phyloP scores from a whole-genome alignment of 2,888 invertebrate genomes.

The Drosophila sordidula region DNA sequence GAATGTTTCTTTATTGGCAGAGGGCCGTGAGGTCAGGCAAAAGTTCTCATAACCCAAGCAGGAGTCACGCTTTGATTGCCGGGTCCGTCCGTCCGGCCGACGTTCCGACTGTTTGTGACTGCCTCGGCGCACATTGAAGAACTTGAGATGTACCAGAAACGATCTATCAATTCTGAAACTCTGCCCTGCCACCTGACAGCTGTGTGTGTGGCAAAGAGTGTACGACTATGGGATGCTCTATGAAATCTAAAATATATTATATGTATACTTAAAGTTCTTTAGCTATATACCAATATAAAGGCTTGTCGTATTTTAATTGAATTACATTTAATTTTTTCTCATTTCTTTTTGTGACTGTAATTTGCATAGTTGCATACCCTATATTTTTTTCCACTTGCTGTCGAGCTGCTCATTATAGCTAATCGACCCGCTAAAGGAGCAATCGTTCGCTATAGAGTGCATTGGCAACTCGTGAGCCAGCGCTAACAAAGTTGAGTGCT shows the following conservation, averaged over 20 bases:
- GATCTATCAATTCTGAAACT: constrained; percentile 51
- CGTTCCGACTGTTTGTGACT: constrained; percentile 39
- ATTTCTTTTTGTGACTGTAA: neutral
- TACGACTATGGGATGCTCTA: constrained; percentile 26
- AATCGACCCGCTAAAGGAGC: constrained; percentile 4
- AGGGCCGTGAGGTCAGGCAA: constrained; percentile 43
- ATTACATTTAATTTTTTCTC: neutral
- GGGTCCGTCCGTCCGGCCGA: constrained; percentile 13
- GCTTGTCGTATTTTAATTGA: too few relatives aligned
- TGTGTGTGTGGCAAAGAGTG: neutral
- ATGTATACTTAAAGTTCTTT: too few relatives aligned
- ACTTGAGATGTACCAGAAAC: constrained; percentile 24
- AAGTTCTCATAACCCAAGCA: constrained; percentile 43
- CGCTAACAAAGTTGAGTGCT: constrained; percentile 56
- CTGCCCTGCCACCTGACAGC: constrained; percentile 41
- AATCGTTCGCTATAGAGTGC: constrained; percentile 25
- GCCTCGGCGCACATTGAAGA: constrained; percentile 37
- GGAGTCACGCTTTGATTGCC: constrained; percentile 66
- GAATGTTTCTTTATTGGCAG: constrained; percentile 36
- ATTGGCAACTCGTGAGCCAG: constrained; percentile 64
- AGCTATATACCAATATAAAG: too few relatives aligned
- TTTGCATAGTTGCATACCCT: neutral
- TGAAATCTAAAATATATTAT: too few relatives aligned
- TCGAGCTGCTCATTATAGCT: neutral
- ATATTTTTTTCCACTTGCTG: neutral